Base-by-base conservation (phyloP, 2,888 invertebrate genomes). In the Mystacides longicornis region DNA sequence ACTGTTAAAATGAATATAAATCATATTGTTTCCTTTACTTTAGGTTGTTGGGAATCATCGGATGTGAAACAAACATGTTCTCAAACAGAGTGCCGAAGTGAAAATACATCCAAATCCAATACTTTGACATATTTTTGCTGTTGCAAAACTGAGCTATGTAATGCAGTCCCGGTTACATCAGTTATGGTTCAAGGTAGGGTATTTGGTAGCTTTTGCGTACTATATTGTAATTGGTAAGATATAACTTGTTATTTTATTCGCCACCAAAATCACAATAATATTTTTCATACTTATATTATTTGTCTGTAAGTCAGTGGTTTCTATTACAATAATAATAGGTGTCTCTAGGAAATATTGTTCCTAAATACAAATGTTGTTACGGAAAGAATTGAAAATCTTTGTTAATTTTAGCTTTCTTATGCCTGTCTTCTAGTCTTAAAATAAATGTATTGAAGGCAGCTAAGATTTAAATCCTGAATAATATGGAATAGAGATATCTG, bases 51-150 rank as follows among this genome's bases (percentile, higher is more conserved):
- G 81, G 75, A 75, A 62, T 72, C 72, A 49, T 77, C 78, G 0
- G 78, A 78, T 48, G 71, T 71, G 60, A 72, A 75, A 49, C 73
- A 75, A 47, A 73, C 75, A 48, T 81, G 84, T n/a, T 85, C 65
- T 67, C 79, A 63, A 68, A 79, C 65, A 71, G 81, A 65, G 71
- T 79, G 61, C 66, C 80, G 81, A 23, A 78, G 82, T 16, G 75
- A 79, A 47, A 77, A 76, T 54, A 80, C 77, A n/a, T 72, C 78
- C 23, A 78, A 77, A 65, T 77, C 77, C 52, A 71, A 80, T 58
- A 82, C 81, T 16, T 80, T 73, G 63, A 84, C 81, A 57, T 86
- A 81, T 71, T 93, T 86, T 72, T 92, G 95, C 65, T 94, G 93
- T 68, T 94, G 93, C 67, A 81, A 81, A 3, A 85, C 84, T 2